Percentiles rank a stretch among this genome's conserved stretches.
Evolutionary conservation across 1,140 invertebrate genomes (phyloP).

Genomic region (Metopolophium dirhodum): DNA sequence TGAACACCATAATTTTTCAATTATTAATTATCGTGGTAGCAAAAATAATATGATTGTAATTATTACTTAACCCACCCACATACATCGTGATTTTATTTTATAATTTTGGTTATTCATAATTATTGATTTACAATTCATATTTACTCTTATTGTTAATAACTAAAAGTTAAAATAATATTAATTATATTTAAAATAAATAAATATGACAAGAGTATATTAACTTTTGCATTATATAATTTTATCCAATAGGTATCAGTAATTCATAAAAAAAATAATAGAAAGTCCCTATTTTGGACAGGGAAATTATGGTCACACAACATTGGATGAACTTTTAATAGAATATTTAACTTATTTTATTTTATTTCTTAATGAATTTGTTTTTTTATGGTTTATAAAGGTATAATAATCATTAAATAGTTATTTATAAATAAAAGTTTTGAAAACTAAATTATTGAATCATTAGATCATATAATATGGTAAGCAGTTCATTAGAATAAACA

Average conservation of each 20-base stretch:
- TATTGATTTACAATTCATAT: too few species aligned
- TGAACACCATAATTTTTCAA: neutral
- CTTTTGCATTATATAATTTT: too few species aligned
- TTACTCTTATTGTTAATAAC: too few species aligned
- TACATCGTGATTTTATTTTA: too few species aligned
- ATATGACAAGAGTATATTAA: too few species aligned
- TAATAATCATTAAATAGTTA: neutral
- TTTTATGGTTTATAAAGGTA: neutral
- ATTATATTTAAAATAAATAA: too few species aligned
- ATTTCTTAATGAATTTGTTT: neutral
- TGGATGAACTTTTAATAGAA: neutral
- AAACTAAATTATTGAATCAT: neutral
- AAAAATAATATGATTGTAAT: neutral
- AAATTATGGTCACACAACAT: neutral
- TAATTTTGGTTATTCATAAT: too few species aligned
- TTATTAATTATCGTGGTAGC: neutral
- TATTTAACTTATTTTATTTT: neutral
- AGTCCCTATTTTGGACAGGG: too few species aligned
- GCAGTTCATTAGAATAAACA: neutral
- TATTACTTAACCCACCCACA: neutral
- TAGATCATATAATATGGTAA: neutral
- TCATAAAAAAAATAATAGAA: too few species aligned
- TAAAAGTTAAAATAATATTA: too few species aligned
- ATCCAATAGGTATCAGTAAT: too few species aligned
- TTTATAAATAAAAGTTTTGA: neutral